Conservation (phyloP, 1,140 invertebrate genomes). For the Neodiprion fabricii region DNA sequence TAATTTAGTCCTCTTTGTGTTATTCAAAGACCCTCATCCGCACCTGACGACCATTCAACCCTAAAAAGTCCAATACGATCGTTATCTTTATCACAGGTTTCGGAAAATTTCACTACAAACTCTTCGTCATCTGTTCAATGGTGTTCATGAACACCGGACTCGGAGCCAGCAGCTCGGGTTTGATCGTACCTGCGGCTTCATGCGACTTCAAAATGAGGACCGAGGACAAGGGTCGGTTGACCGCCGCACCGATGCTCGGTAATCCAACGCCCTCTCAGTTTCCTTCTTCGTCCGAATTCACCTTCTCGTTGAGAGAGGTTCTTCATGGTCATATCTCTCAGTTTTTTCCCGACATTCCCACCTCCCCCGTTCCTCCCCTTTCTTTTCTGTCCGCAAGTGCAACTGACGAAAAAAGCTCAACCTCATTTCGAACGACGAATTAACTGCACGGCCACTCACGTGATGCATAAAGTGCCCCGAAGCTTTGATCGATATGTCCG, state of each 20-base stretch:
- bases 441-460: no score
- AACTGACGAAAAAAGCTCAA: no score
- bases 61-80: not conserved
- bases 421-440: no score
- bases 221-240: constrained; percentile 61
- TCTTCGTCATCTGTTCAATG: constrained; percentile 62
- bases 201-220: constrained; percentile 65
- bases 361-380: no score
- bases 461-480: no score
- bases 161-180: constrained; percentile 51
- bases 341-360: not conserved
- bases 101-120: constrained; percentile 63
- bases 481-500: no score
- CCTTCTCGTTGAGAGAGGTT: constrained; percentile 4
- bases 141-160: constrained; percentile 65
- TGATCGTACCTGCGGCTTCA: constrained; percentile 65
- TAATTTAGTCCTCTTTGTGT: not conserved
- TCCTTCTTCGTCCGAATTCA: constrained; percentile 45
- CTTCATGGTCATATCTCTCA: not conserved
- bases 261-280: constrained; percentile 33
- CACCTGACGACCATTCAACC: no score
- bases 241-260: constrained; percentile 57
- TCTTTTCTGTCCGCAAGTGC: no score
- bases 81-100: constrained; percentile 49
- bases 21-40: not conserved